phyloP scores from a whole-genome alignment of 2,797 vertebrate genomes.

The Acrossocheilus fasciatus region DNA sequence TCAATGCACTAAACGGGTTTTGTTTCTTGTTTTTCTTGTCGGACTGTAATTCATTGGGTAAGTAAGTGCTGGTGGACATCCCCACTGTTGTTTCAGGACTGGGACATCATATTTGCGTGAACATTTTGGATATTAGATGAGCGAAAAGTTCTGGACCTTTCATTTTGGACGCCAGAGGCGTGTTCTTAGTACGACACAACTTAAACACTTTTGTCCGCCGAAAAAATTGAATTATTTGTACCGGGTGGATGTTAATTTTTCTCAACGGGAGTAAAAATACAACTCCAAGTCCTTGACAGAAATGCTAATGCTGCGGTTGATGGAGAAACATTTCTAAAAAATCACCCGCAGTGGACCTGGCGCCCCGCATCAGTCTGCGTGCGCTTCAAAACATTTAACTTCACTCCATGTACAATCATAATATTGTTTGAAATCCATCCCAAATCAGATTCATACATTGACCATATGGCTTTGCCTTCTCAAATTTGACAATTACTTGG shows the following conservation, averaged over 20 bases:
- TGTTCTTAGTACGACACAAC: background rate
- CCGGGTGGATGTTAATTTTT: background rate
- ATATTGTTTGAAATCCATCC: slow-evolving; percentile 31
- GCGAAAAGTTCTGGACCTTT: slow-evolving; percentile 6
- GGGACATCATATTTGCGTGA: background rate
- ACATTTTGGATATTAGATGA: background rate
- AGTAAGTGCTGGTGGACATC: slow-evolving; percentile 21
- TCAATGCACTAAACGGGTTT: background rate
- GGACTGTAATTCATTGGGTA: background rate
- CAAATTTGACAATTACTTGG: slow-evolving; percentile 21
- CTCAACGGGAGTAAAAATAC: slow-evolving; percentile 6
- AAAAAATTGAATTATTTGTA: background rate
- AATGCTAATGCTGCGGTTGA: slow-evolving; percentile 14
- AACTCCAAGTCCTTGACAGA: slow-evolving; percentile 16
- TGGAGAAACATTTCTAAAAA: slow-evolving; percentile 3
- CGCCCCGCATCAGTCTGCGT: slow-evolving; percentile 23
- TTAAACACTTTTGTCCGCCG: slow-evolving; percentile 2
- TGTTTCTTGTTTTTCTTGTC: background rate
- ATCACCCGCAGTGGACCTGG: slow-evolving; percentile 35
- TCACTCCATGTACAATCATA: background rate
- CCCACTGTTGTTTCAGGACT: slow-evolving; percentile 13
- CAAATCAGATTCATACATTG: slow-evolving; percentile 10
- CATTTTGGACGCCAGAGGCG: background rate
- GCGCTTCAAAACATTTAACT: slow-evolving; percentile 13
- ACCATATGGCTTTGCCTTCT: slow-evolving; percentile 4